A percentile compares a stretch with the other conserved stretches of the same genome.
phyloP scores from a whole-genome alignment of 2,113 vertebrate genomes.

The Hippocampus zosterae region DNA sequence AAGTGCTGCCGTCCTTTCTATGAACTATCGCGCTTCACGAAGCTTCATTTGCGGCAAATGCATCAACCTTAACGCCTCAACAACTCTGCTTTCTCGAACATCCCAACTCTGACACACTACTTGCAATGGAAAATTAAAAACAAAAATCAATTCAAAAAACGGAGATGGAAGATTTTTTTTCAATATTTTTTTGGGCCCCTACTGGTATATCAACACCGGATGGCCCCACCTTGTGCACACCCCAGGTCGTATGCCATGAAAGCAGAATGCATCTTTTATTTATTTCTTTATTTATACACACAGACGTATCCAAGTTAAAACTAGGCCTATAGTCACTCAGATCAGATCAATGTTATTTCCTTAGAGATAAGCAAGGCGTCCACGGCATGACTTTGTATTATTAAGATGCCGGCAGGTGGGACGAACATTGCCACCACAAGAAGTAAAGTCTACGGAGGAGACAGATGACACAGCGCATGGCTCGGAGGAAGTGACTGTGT shows the following conservation, averaged over 20 bases:
- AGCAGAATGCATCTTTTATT: too few relatives aligned
- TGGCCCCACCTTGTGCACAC: too few relatives aligned
- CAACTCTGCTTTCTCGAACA: conserved; percentile 27
- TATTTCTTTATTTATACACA: too few relatives aligned
- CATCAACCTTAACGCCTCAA: conserved; percentile 40
- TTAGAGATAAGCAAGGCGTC: conserved; percentile 1
- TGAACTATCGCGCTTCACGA: conserved; percentile 33
- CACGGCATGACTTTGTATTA: conserved; percentile 45
- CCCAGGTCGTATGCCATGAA: too few relatives aligned
- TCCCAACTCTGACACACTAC: conserved; percentile 13
- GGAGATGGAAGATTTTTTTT: conserved; percentile 7
- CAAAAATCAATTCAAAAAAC: conserved; percentile 16
- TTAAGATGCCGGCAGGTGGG: conserved; percentile 37
- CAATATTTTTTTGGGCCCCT: too few relatives aligned
- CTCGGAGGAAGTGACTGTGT: conserved; percentile 32
- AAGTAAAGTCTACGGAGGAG: conserved; percentile 41
- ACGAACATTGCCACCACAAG: conserved; percentile 16
- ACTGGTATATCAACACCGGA: too few relatives aligned
- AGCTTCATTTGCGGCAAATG: conserved; percentile 42
- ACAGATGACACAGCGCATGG: conserved; percentile 44
- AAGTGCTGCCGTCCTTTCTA: conserved; percentile 30
- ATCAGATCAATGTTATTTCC: not conserved
- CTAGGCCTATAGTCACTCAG: not conserved
- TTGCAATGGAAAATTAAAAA: conserved; percentile 10
- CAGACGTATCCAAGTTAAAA: not conserved